phyloP scores from a whole-genome alignment of 2,797 vertebrate species.

The Galagoides demidoff region DNA sequence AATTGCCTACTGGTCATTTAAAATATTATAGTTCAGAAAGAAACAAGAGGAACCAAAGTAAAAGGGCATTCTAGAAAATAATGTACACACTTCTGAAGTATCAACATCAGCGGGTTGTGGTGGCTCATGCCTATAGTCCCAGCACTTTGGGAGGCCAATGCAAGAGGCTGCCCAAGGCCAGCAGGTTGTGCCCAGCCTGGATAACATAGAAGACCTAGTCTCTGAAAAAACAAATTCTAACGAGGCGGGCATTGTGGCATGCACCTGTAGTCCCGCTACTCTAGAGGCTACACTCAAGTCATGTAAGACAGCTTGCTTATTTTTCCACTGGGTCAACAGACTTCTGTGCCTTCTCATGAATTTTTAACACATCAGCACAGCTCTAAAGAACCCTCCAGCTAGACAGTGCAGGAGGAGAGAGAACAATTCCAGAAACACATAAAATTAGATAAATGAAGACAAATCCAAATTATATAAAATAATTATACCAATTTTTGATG shows the following conservation, averaged over 20 bases:
- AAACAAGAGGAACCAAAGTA: conserved; percentile 47
- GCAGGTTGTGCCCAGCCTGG: neutral
- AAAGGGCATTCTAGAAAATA: conserved; percentile 38
- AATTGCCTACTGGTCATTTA: neutral
- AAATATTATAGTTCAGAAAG: neutral
- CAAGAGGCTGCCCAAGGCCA: neutral
- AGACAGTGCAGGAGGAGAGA: neutral
- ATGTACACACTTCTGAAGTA: neutral
- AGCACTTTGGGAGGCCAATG: neutral
- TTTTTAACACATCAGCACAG: neutral
- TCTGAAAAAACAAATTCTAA: neutral
- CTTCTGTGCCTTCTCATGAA: neutral
- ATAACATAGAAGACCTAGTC: neutral
- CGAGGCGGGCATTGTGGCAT: neutral
- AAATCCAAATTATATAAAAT: neutral
- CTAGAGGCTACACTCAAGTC: neutral
- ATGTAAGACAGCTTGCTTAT: neutral
- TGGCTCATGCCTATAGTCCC: neutral
- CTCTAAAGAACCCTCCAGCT: neutral
- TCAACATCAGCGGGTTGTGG: neutral
- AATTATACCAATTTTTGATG: conserved; percentile 96
- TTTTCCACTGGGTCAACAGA: neutral
- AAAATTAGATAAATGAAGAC: neutral
- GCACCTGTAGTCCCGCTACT: neutral
- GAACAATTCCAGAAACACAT: neutral